These are phyloP conservation scores for Florisuga fusca DNA, from an alignment of 2,797 vertebrate genomes.

Conservation along the genomic window DNA sequence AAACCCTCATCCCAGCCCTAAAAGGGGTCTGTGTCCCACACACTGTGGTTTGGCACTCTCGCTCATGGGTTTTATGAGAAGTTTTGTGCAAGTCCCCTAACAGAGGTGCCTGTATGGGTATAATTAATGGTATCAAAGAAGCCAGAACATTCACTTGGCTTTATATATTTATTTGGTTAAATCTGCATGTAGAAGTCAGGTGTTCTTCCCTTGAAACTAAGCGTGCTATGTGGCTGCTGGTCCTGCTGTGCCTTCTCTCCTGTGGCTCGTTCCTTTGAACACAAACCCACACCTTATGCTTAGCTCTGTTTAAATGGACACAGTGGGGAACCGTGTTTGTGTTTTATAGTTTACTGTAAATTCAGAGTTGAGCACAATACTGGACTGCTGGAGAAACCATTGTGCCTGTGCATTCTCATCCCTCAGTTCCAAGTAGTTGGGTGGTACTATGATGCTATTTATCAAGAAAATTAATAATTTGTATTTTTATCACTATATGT, in stretches of 20 bases:
- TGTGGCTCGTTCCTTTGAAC: neutral
- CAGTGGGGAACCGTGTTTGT: neutral
- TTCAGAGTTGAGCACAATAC: neutral
- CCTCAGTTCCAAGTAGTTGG: neutral
- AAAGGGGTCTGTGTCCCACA: accelerated
- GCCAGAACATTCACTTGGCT: neutral
- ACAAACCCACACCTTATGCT: neutral
- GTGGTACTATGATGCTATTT: neutral
- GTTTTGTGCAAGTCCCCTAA: neutral
- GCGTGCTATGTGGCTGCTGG: neutral
- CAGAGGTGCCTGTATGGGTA: neutral
- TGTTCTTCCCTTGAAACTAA: neutral
- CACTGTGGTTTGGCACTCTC: neutral
- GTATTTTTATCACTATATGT: neutral
- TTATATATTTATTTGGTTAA: neutral
- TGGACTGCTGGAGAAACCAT: neutral
- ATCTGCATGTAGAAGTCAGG: neutral
- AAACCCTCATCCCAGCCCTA: neutral
- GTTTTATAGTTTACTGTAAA: neutral
- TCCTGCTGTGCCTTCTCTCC: constrained; percentile 3
- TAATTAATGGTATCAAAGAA: neutral
- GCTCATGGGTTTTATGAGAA: neutral
- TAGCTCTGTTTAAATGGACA: neutral
- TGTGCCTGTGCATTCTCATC: neutral
- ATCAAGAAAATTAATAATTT: neutral